Percentiles rank a stretch among this genome's conserved stretches.
Evolutionary conservation across 2,888 invertebrate species (phyloP).

Genomic region (Apodemia mormo): DNA sequence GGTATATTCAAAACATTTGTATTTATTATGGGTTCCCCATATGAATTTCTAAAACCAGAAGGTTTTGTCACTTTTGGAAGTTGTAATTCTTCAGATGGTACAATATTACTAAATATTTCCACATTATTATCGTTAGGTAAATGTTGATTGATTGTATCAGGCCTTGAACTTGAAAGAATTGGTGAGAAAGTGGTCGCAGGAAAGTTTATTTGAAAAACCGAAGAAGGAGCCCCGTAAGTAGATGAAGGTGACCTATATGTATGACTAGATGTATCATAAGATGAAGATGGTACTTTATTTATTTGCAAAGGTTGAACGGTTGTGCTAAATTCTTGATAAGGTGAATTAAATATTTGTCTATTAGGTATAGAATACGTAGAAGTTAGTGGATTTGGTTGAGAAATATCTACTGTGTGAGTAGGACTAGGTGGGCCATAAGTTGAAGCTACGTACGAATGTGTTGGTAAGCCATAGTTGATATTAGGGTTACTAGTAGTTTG

Average conservation of each 20-base stretch:
- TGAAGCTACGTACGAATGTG: constrained; percentile 47
- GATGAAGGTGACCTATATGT: constrained; percentile 38
- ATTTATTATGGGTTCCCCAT: constrained; percentile 67
- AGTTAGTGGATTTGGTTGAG: constrained; percentile 59
- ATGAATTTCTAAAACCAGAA: constrained; percentile 68
- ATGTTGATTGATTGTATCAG: constrained; percentile 52
- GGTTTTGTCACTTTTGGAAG: constrained; percentile 64
- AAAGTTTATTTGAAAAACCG: constrained; percentile 47
- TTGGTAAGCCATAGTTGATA: constrained; percentile 57
- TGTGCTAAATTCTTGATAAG: constrained; percentile 39
- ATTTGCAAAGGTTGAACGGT: constrained; percentile 33
- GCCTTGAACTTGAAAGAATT: constrained; percentile 50
- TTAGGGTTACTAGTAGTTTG: constrained; percentile 52
- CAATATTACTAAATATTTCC: constrained; percentile 49
- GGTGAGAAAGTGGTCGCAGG: constrained; percentile 48
- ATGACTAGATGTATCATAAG: constrained; percentile 45
- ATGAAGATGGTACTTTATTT: constrained; percentile 37
- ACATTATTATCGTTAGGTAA: constrained; percentile 51
- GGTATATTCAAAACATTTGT: constrained; percentile 57
- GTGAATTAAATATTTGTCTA: constrained; percentile 43
- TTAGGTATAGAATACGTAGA: constrained; percentile 53
- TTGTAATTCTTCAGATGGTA: constrained; percentile 52
- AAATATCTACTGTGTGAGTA: constrained; percentile 57
- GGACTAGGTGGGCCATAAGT: constrained; percentile 57
- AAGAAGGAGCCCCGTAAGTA: constrained; percentile 45